Evolutionary conservation across 2,797 vertebrate genomes (phyloP).

Genomic region (Epinephelus awoara): DNA sequence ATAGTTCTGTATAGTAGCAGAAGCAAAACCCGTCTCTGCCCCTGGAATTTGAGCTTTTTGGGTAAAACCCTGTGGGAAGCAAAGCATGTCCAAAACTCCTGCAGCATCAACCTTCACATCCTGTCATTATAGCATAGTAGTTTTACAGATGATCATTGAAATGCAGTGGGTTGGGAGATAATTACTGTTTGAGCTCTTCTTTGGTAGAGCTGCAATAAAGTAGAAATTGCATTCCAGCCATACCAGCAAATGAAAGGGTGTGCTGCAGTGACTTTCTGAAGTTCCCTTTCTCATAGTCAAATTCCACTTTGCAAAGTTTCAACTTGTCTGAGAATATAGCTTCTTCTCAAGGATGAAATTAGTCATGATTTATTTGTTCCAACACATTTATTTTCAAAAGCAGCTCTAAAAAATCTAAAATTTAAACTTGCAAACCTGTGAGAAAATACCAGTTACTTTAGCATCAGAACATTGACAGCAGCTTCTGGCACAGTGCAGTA

Average conservation of each 20-base stretch:
- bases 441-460: not conserved
- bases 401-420: no score
- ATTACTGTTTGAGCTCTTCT: conserved; percentile 49
- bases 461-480: not conserved
- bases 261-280: conserved; percentile 29
- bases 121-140: conserved; percentile 48
- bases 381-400: not conserved
- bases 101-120: conserved; percentile 27
- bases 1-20: not conserved
- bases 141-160: conserved; percentile 51
- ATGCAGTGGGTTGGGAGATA: conserved; percentile 40
- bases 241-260: conserved; percentile 58
- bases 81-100: conserved; percentile 35
- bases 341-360: conserved; percentile 1
- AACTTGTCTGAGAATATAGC: conserved; percentile 35
- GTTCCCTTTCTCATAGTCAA: conserved; percentile 37
- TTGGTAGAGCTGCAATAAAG: conserved; percentile 38
- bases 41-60: not conserved
- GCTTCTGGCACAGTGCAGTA: no score
- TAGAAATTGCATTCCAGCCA: conserved; percentile 62
- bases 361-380: conserved; percentile 25
- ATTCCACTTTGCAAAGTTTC: conserved; percentile 42
- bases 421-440: not conserved
- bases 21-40: conserved; percentile 8
- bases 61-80: conserved; percentile 24